Percentiles rank a stretch among this genome's conserved stretches.
Evolutionary conservation across 2,113 vertebrate genomes (phyloP).

Genomic region (Ammodramus savannarum): DNA sequence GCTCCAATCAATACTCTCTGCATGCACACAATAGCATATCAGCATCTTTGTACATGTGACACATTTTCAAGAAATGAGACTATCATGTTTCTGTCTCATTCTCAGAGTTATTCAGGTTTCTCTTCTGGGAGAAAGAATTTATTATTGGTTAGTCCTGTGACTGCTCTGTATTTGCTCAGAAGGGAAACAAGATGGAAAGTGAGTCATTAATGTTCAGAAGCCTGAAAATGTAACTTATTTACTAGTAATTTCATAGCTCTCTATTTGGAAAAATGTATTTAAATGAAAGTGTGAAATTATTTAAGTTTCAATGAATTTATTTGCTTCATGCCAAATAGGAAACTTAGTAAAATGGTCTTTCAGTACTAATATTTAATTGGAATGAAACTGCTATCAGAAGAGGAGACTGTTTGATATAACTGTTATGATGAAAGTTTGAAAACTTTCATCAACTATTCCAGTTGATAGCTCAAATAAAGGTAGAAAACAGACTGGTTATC

Average conservation of each 20-base stretch:
- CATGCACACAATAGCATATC: neutral
- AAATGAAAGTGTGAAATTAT: neutral
- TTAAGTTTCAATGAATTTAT: neutral
- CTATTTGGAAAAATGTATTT: neutral
- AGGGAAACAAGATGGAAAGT: neutral
- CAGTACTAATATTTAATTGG: neutral
- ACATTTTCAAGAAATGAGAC: neutral
- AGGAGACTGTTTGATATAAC: neutral
- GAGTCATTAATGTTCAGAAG: neutral
- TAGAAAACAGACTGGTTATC: neutral
- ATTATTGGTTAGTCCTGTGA: neutral
- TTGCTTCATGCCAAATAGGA: neutral
- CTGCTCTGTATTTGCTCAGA: neutral
- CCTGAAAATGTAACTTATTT: neutral
- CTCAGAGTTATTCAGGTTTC: neutral
- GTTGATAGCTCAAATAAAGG: neutral
- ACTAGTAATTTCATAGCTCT: neutral
- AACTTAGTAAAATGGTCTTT: neutral
- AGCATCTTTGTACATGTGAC: accelerated
- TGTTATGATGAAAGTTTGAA: neutral
- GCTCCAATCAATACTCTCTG: neutral
- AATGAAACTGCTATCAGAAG: neutral
- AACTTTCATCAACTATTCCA: neutral
- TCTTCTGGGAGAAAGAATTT: neutral
- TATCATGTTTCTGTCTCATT: neutral